phyloP scores from a whole-genome alignment of 1,140 invertebrate genomes.

The Anastrepha ludens region DNA sequence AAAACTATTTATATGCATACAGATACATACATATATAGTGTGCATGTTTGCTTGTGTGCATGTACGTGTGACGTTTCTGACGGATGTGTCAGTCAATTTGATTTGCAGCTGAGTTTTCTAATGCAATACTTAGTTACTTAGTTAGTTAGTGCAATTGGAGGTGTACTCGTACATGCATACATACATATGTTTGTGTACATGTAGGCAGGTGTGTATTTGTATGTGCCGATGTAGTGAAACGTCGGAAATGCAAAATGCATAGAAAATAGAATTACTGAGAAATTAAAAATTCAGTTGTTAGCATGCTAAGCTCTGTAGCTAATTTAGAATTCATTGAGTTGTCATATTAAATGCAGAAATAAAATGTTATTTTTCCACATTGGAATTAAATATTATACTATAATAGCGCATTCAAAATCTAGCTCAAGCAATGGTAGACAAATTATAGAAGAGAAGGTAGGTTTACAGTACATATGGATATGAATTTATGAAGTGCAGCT shows the following conservation, averaged over 20 bases:
- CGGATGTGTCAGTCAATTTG: slow-evolving; percentile 42
- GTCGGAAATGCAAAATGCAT: slow-evolving; percentile 4
- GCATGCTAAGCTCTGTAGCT: not conserved
- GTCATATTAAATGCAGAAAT: not conserved
- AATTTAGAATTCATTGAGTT: slow-evolving; percentile 19
- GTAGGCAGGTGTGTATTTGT: not conserved
- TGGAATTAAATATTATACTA: not conserved
- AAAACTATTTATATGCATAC: not conserved
- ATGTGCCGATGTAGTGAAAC: not conserved
- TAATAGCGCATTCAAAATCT: not conserved
- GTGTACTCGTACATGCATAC: not conserved
- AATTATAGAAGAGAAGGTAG: not conserved
- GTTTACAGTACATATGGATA: no score
- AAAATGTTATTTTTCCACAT: not conserved
- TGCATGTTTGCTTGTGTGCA: not conserved
- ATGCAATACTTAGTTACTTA: slow-evolving; percentile 34
- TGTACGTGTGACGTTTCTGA: not conserved
- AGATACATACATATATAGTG: not conserved
- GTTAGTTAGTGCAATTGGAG: not conserved
- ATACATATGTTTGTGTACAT: not conserved
- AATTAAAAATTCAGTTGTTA: slow-evolving; percentile 1
- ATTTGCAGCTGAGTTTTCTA: slow-evolving; percentile 41
- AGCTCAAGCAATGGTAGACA: not conserved
- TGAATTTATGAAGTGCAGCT: no score
- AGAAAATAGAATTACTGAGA: slow-evolving; percentile 18